Percentiles rank a stretch among this genome's conserved stretches.
Conservation (phyloP, 1,140 invertebrate species). For the Coenobita brevimanus region DNA sequence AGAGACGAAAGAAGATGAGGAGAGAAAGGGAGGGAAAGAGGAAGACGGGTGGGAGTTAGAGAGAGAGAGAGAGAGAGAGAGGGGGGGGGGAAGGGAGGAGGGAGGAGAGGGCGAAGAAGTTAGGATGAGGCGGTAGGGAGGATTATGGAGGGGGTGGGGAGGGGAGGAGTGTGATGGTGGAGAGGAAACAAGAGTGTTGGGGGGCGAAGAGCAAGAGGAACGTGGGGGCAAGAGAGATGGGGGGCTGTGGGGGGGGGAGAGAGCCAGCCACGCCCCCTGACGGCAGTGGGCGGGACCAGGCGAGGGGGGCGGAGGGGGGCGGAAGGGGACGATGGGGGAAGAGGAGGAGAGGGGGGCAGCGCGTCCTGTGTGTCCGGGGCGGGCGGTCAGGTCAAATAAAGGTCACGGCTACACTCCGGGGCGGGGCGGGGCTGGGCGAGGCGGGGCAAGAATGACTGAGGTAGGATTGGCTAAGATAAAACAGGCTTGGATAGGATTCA, state of each 20-base stretch:
- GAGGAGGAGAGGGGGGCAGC: not conserved
- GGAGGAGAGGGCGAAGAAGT: not conserved
- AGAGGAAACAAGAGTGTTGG: too few relatives aligned
- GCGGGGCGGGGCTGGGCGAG: too few relatives aligned
- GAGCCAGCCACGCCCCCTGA: not conserved
- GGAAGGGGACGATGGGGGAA: not conserved
- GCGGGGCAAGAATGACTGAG: too few relatives aligned
- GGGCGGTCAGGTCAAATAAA: too few relatives aligned
- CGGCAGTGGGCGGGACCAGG: not conserved
- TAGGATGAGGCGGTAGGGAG: not conserved
- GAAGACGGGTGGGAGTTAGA: too few relatives aligned
- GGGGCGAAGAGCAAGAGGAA: not conserved
- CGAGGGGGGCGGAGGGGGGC: not conserved
- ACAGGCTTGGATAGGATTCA: too few relatives aligned
- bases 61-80: too few relatives aligned
- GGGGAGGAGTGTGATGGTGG: not conserved
- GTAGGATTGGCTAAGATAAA: too few relatives aligned
- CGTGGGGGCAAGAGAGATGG: not conserved
- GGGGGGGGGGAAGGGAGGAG: not conserved
- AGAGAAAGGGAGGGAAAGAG: too few relatives aligned
- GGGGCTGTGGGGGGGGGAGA: not conserved
- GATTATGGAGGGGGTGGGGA: not conserved
- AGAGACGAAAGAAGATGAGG: too few relatives aligned
- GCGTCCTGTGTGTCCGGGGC: too few relatives aligned
- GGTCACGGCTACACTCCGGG: too few relatives aligned